Conservation (phyloP, 2,113 vertebrate genomes). For the Ellobius talpinus region DNA sequence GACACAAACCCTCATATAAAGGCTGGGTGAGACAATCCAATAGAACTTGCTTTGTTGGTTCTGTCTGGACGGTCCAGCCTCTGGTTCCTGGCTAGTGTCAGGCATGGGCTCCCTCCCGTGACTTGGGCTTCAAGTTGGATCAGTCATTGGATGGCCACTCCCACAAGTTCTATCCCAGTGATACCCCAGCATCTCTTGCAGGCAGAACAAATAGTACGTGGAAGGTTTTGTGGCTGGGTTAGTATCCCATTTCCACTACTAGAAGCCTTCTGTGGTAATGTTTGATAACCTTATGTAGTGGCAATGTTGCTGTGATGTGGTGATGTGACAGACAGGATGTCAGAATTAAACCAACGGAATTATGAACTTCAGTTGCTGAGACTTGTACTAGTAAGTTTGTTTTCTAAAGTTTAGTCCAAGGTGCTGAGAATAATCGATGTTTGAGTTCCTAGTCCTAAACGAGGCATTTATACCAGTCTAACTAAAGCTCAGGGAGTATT, state of each 20-base stretch:
- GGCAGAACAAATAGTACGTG: neutral
- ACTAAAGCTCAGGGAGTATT: neutral
- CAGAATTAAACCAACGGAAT: neutral
- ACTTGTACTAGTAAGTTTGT: neutral
- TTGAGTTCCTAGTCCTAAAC: neutral
- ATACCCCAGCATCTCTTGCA: neutral
- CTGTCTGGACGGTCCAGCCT: neutral
- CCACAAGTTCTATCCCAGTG: neutral
- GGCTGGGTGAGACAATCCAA: too few relatives aligned
- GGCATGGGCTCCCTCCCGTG: neutral
- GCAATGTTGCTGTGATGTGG: neutral
- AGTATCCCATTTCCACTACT: neutral
- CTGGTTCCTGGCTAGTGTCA: neutral
- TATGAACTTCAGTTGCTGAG: neutral
- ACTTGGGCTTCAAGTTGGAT: neutral
- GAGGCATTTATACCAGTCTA: neutral
- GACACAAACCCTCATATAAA: too few relatives aligned
- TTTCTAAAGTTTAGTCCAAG: neutral
- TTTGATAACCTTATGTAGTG: slow-evolving; percentile 23
- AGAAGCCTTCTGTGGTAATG: neutral
- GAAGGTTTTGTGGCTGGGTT: neutral
- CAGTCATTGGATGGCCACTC: neutral
- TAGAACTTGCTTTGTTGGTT: too few relatives aligned
- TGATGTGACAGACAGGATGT: neutral
- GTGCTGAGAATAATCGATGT: neutral